Base-by-base conservation (phyloP, 1,140 invertebrate genomes). In the Sarcophaga bullata region DNA sequence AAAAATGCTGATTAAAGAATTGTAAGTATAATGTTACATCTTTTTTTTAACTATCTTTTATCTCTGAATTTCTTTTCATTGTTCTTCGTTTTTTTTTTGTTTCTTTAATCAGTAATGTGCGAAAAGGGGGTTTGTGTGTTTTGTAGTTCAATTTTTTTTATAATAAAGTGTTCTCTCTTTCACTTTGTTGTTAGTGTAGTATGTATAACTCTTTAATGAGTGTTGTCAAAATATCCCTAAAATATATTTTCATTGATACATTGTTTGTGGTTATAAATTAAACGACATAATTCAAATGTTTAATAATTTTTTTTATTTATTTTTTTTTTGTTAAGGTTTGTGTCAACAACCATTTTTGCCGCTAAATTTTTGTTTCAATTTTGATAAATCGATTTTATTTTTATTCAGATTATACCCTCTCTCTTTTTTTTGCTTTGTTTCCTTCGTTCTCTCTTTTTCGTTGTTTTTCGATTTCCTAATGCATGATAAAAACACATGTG, bases 1-100 rank as follows among this genome's bases (percentile, higher is more conserved):
- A 81, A n/a, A 81, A 81, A 81, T 81, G 80, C 54, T 81, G 80
- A 81, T 81, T 81, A 81, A 81, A 81, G 80, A 81, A 81, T 81
- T 81, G 80, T 81, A 49, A 81, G 80, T 81, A 81, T 50, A 52
- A 46, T 37, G 25, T 52, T 78, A 19, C 19, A 13, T 50, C 48
- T 78, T 52, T 17, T 52, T 17, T 78, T 11, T 78, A 0, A 25
- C 11, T 19, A 19, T 76, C 19, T 78, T 78, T 78, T 50, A 50
- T 19, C 8, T 15, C 75, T 48, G 19, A 25, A 15, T 68, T n/a
- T 68, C 73, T 25, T 11, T 78, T 78, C 19, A 73, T 46, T 73
- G 73, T 37, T 73, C 73, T 73, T 46, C 46, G 50, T 52, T 10
- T 52, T 10, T 50, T 6, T 52, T 13, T 13, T 52, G 9, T 52